These are phyloP conservation scores for Charaxes varanes DNA, from an alignment of 1,140 invertebrate genomes.

Conservation along the genomic window DNA sequence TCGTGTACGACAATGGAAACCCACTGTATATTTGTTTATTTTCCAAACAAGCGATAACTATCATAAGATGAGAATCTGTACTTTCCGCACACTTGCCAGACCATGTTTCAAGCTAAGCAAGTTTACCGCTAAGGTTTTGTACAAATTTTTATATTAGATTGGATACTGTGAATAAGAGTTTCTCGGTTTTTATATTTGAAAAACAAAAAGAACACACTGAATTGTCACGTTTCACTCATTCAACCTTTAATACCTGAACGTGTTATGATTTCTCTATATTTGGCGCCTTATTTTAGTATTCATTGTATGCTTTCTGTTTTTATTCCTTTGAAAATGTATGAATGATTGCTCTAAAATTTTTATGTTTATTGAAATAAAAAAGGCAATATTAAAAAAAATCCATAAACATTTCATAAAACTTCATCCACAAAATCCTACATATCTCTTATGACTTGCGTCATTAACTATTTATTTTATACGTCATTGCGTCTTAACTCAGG, in stretches of 20 bases:
- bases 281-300: constrained; percentile 59
- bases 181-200: constrained; percentile 50
- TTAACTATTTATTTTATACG: too few species aligned
- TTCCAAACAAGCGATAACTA: constrained; percentile 17
- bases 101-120: not conserved
- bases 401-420: too few species aligned
- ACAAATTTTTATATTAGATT: constrained; percentile 1
- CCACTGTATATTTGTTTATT: constrained; percentile 13
- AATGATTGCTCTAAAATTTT: too few species aligned
- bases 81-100: not conserved
- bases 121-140: not conserved
- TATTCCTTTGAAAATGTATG: too few species aligned
- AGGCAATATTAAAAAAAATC: too few species aligned
- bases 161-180: constrained; percentile 8
- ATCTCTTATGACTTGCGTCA: too few species aligned
- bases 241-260: constrained; percentile 56
- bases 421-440: too few species aligned
- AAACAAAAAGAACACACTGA: constrained; percentile 31
- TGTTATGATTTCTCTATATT: constrained; percentile 53
- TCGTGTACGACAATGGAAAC: not conserved
- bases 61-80: constrained; percentile 18
- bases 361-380: too few species aligned
- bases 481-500: too few species aligned
- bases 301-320: too few species aligned
- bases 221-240: constrained; percentile 58